Conservation (phyloP, 2,797 vertebrate species). For the Ciconia nigra region DNA sequence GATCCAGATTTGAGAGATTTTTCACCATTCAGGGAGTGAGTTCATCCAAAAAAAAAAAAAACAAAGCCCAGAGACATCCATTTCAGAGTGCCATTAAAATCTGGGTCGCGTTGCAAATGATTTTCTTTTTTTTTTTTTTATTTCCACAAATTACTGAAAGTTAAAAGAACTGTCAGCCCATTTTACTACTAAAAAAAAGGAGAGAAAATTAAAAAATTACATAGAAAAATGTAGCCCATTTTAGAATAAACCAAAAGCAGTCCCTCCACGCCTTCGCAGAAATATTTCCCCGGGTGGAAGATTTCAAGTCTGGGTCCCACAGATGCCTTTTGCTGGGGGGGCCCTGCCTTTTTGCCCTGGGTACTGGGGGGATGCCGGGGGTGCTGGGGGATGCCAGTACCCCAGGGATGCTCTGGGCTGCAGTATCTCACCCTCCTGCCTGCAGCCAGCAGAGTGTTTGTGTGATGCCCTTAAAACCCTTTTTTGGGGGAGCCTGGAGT, state of each 20-base stretch:
- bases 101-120: background rate
- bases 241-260: background rate
- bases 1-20: constrained; percentile 32
- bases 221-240: background rate
- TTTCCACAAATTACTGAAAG: constrained; percentile 30
- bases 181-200: background rate
- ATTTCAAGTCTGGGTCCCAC: background rate
- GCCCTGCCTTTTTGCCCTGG: background rate
- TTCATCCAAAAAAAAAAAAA: background rate
- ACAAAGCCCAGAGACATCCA: constrained; percentile 3
- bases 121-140: constrained; percentile 15
- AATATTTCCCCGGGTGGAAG: background rate
- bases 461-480: background rate
- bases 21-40: background rate
- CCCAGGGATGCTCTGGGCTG: background rate
- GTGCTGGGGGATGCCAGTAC: background rate
- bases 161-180: background rate
- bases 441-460: background rate
- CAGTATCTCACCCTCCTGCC: background rate
- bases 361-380: accelerated
- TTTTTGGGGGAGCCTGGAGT: background rate
- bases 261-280: background rate
- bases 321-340: background rate
- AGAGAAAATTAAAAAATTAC: background rate
- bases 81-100: constrained; percentile 41